Base-by-base conservation (phyloP, 2,888 invertebrate species). In the Drosophila flavopinicola region DNA sequence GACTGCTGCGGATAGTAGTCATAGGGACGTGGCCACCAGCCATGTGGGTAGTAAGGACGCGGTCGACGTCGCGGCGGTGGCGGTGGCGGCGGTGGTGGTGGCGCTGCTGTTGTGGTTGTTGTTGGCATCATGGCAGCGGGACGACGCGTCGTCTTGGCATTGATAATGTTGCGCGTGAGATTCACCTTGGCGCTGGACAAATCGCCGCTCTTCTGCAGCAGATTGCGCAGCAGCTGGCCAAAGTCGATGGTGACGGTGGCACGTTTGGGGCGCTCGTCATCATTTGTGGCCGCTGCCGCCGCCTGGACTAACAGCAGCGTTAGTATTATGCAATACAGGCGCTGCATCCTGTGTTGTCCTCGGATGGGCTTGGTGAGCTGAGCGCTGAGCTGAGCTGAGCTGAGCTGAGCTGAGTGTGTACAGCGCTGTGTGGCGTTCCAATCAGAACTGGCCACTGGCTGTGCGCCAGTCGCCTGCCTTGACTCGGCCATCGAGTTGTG, bases 161-260 rank as follows among this genome's bases (percentile, higher is more conserved):
- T 44, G 5, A 54, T 24, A 5, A 71, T 38, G 5, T 49, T 59
- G 0, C 63, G 48, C 2, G 64, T 69, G 0, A 79, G 15, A 39
- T 78, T 74, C 35, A 71, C 73, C 63, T 88, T 89, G 13, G 66
- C 66, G 49, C 65, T 79, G 44, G 88, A 88, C 9, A 85, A 37
- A 6, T 84, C 67, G 1, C 84, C 89, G 54, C 90, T 90, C 51
- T 89, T 88, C 23, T 84, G 71, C 48, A 89, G 64, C 17, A 89
- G 38, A 66, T 84, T 89, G 6, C 88, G 86, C 37, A 89, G 56
- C 32, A 90, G 41, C 17, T 70, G 24, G 1, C 89, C 88, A 39
- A 83, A 71, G 25, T 90, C 89, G 23, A 89, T 61, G 35, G 80
- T 86, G 56, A 88, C 71, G 1, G 85, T 57, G 47, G 69, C 83